Evolutionary conservation across 2,797 vertebrate species (phyloP), one percentile per base, ranked within the genome.

Genomic region (Silurus lanzhouensis): DNA sequence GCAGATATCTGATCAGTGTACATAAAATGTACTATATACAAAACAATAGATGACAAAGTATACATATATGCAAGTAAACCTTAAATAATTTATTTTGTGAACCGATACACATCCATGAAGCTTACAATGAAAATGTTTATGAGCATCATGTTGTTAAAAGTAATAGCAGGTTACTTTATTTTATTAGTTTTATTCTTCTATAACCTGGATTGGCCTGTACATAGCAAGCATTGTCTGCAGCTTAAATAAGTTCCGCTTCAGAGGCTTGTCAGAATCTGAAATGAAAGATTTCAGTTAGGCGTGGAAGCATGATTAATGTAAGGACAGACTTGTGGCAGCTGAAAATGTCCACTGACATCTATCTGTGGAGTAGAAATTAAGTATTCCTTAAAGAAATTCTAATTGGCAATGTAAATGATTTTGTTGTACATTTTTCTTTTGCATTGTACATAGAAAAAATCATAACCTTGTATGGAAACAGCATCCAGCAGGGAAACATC

Each of bases 181-280:
- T 5, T 22, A 48, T 72, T 72, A n/a, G 48, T 5, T 72, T 52
- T 72, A 71, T 48, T 71, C 38, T 71, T 71, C 38, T 71, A 71
- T 71, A 44, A 71, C 68, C 20, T 71, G 68, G 68, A 71, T 71
- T 9, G 38, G 68, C 44, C 68, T 71, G 9, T 71, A 46, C 1
- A 71, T 22, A 2, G 9, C 38, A 71, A 71, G 44, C 70, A 22
- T 44, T 5, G 70, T 71, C 70, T 71, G 70, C 38, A 48, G 70
- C 20, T 70, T 63, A 84, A 85, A 75, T 80, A 82, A 58, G 68
- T 85, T 85, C 85, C 66, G 82, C 84, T 89, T 89, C 75, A 84
- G 70, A 20, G 72, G 52, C 66, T 72, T 88, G 83, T 83, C 82
- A 82, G 71, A 38, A 38, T 64, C 31, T 83, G 66, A 48, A 68